Conservation (phyloP, 2,888 invertebrate genomes). For the Folsomia candida region DNA sequence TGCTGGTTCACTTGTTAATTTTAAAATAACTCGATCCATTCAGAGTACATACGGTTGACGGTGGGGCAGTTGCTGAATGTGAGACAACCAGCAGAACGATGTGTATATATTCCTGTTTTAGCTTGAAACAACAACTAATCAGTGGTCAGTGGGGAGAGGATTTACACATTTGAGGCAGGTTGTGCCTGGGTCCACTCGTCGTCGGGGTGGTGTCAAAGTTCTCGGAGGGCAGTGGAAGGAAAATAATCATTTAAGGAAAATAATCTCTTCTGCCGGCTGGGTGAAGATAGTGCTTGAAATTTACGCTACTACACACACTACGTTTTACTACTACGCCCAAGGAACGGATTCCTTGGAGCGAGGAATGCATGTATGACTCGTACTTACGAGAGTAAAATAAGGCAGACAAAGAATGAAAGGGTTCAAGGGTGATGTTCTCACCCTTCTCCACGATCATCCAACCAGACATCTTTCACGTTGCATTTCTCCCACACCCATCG, state of each 20-base stretch:
- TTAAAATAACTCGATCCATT: background rate
- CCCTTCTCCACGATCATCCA: background rate
- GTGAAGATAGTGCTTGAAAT: background rate
- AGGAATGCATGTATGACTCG: too few species aligned
- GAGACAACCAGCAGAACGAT: background rate
- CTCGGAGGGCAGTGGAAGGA: conserved; percentile 4
- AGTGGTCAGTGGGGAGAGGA: background rate
- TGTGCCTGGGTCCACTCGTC: too few species aligned
- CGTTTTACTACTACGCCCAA: background rate
- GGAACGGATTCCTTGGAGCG: too few species aligned
- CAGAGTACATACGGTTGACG: too few species aligned
- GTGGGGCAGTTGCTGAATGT: too few species aligned
- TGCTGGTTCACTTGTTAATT: background rate
- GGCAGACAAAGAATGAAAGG: background rate
- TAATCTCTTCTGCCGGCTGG: background rate
- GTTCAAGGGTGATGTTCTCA: background rate
- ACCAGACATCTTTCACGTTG: background rate
- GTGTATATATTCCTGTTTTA: background rate
- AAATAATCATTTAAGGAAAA: conserved; percentile 13
- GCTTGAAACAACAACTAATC: background rate
- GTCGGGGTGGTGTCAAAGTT: conserved; percentile 16
- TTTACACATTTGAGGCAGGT: conserved; percentile 5
- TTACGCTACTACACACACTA: background rate
- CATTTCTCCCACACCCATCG: too few species aligned
- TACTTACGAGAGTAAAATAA: background rate